A percentile compares a stretch with the other conserved stretches of the same genome.
phyloP scores from a whole-genome alignment of 2,113 vertebrate species.

The Tylochromis polylepis region DNA sequence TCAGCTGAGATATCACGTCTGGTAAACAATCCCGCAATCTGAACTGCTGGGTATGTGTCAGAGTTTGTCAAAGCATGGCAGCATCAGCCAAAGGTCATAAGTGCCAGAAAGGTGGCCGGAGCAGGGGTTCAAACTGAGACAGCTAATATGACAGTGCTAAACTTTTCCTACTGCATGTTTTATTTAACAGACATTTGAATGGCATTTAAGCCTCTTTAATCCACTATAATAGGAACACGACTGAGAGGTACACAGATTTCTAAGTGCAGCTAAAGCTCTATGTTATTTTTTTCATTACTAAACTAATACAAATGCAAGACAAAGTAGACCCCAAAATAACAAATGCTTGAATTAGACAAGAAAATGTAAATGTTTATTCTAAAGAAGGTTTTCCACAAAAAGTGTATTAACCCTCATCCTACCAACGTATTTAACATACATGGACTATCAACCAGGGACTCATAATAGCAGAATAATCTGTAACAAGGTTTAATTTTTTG shows the following conservation, averaged over 20 bases:
- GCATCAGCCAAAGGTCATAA: constrained; percentile 10
- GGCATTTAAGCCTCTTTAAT: background rate
- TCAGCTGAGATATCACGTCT: constrained; percentile 38
- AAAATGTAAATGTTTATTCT: background rate
- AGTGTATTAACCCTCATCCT: background rate
- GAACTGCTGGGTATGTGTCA: background rate
- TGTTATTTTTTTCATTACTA: background rate
- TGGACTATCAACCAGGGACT: background rate
- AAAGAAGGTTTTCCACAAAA: background rate
- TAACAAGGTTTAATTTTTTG: background rate
- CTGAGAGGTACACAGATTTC: background rate
- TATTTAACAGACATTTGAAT: background rate
- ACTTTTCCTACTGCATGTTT: background rate
- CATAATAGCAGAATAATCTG: background rate
- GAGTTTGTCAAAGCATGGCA: constrained; percentile 14
- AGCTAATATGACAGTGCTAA: background rate
- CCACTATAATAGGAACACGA: background rate
- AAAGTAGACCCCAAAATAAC: background rate
- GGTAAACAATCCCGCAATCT: constrained; percentile 49
- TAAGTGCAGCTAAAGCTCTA: background rate
- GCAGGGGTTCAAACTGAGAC: background rate
- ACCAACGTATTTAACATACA: background rate
- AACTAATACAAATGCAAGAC: background rate
- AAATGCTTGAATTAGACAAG: background rate
- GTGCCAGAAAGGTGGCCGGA: background rate